Evolutionary conservation across 2,888 invertebrate genomes (phyloP), one percentile per base, ranked within the genome.

Genomic region (Ischnura elegans): DNA sequence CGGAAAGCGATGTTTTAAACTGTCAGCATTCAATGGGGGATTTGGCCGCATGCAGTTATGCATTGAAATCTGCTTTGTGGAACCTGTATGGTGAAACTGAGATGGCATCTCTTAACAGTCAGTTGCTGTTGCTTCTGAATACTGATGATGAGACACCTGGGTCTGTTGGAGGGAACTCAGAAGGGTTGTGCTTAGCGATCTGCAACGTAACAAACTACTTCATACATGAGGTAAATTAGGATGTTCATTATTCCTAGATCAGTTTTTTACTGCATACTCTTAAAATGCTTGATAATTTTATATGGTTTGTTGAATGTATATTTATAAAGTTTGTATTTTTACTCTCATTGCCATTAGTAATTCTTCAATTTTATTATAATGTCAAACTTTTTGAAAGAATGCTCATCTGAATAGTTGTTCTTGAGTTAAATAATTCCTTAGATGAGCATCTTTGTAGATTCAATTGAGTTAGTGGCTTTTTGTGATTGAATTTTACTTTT

Each of bases 51-150:
- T 97, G 98, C 94, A 98, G 98, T 43, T 97, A 98, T 95, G 97
- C 98, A 0, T 97, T 98, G 96, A 98, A 98, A 94, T 97, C 98
- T 0, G 98, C 98, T 0, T 96, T 99, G 19, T 99, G 99, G 99
- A 97, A 97, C 25, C 97, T 98, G 93, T 99, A 98, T 95, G 99
- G 99, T 0, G 98, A 98, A 96, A 97, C 98, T 0, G 98, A 98
- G 95, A 97, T 98, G 97, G 97, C 98, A 0, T 97, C 98, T 0
- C 96, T 99, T 61, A 98, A 97, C 95, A 97, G 98, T 93, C 98
- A 99, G 95, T 96, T 98, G 25, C 96, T 98, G 76, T 96, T 99
- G 0, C 97, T 98, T 95, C 96, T 98, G 42, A 98, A 98, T 95
- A 97, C 98, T 10, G 97, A 98, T 95, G 96, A 96, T 94, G 95